Conservation (phyloP, 2,888 invertebrate species). For the Microplitis deprimator region DNA sequence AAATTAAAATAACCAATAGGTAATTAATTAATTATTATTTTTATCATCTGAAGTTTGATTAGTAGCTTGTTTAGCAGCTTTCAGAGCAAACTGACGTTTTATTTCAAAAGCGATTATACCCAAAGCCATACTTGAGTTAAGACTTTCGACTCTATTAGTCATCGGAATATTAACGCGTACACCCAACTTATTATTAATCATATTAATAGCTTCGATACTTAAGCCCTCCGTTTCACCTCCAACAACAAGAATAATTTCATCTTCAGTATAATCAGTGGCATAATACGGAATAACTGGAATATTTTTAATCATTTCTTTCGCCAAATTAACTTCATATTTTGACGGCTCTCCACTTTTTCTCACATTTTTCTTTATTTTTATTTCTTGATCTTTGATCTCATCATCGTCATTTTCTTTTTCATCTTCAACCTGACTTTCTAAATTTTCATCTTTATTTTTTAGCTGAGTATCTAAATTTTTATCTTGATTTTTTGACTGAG, state of each 20-base stretch:
- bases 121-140: conserved; percentile 88
- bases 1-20: background rate
- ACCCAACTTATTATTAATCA: conserved; percentile 76
- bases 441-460: background rate
- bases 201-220: conserved; percentile 80
- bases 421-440: background rate
- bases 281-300: conserved; percentile 79
- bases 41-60: background rate
- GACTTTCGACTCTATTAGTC: conserved; percentile 83
- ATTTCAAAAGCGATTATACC: conserved; percentile 90
- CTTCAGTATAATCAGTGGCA: conserved; percentile 74
- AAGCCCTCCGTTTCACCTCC: conserved; percentile 93
- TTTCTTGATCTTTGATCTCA: background rate
- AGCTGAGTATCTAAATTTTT: background rate
- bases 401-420: background rate
- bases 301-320: conserved; percentile 51
- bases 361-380: conserved; percentile 16
- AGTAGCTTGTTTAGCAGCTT: background rate
- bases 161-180: conserved; percentile 85
- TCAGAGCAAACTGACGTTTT: conserved; percentile 75
- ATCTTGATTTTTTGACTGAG: background rate
- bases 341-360: background rate
- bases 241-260: conserved; percentile 79
- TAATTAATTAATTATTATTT: conserved; percentile 18
- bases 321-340: conserved; percentile 22